phyloP scores from a whole-genome alignment of 2,888 invertebrate genomes.

The Spodoptera picta region DNA sequence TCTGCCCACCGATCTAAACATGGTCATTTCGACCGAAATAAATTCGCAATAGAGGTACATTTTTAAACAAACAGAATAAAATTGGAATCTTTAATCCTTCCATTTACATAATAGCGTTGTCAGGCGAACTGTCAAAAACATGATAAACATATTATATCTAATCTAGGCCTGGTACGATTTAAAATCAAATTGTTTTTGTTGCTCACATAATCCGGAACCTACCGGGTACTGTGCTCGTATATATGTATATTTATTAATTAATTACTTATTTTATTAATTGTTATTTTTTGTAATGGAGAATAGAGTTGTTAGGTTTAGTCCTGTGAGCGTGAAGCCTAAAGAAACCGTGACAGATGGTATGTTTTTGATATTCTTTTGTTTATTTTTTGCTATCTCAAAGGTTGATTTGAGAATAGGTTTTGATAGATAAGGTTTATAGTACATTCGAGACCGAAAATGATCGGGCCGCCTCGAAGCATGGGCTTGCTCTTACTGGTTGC shows the following conservation, averaged over 20 bases:
- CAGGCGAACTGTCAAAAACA: conserved; percentile 57
- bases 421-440: too few relatives aligned
- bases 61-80: conserved; percentile 8
- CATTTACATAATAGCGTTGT: conserved; percentile 56
- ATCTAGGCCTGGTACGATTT: conserved; percentile 68
- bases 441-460: too few relatives aligned
- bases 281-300: conserved; percentile 65
- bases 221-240: conserved; percentile 61
- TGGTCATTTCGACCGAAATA: too few relatives aligned
- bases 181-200: conserved; percentile 69
- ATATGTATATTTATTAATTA: conserved; percentile 9
- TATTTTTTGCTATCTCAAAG: too few relatives aligned
- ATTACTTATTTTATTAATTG: too few relatives aligned
- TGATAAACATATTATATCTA: conserved; percentile 78
- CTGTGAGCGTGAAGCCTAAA: conserved; percentile 63
- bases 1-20: too few relatives aligned
- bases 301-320: conserved; percentile 67
- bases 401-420: not conserved
- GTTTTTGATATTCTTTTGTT: too few relatives aligned
- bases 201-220: conserved; percentile 57
- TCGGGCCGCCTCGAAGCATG: too few relatives aligned
- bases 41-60: too few relatives aligned
- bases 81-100: conserved; percentile 41
- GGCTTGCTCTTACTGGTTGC: too few relatives aligned
- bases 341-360: conserved; percentile 77